Evolutionary conservation across 2,888 invertebrate species (phyloP), one percentile per base, ranked within the genome.

Genomic region (Nomada flava): DNA sequence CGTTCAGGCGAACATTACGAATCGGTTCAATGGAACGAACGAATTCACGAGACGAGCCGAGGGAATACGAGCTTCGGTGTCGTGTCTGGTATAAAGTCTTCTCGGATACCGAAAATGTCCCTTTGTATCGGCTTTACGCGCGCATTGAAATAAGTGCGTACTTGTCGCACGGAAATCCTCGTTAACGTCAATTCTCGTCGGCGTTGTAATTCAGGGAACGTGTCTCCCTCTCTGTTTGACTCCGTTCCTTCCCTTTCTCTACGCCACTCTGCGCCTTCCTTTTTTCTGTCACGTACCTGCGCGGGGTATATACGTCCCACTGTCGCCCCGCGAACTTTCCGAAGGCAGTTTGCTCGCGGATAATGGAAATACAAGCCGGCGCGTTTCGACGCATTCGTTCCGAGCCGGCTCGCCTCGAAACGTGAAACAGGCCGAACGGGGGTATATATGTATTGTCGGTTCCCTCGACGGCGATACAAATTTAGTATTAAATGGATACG

Each of bases 161-260:
- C 85, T 87, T 85, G 88, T 87, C 86, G 73, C 80, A 85, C 84
- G 88, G 83, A 86, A 86, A 86, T 87, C 88, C 86, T 86, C 88
- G 86, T 86, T 86, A 86, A 87, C 69, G 86, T 86, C 86, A 86
- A 86, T 86, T 87, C 88, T 83, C 83, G 83, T 87, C 88, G 83
- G 75, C 71, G 85, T 78, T 87, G 83, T 86, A 86, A 86, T 86
- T 88, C 88, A 87, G 81, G 65, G 76, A 79, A 79, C 83, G 79
- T 63, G 59, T 79, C 74, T 73, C 63, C 50, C 36, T 67, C 77
- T 67, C 26, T 23, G 36, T 72, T 53, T 20, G 15, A 1, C 73
- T 4, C 69, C 55, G 76, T 18, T 9, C 23, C 23, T 10, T 59
- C 55, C 23, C 52, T 2, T 55, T 20, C 65, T 26, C 59, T 47